Percentiles rank a stretch among this genome's conserved stretches.
Evolutionary conservation across 2,797 vertebrate species (phyloP).

Genomic region (Catamblyrhynchus diadema): DNA sequence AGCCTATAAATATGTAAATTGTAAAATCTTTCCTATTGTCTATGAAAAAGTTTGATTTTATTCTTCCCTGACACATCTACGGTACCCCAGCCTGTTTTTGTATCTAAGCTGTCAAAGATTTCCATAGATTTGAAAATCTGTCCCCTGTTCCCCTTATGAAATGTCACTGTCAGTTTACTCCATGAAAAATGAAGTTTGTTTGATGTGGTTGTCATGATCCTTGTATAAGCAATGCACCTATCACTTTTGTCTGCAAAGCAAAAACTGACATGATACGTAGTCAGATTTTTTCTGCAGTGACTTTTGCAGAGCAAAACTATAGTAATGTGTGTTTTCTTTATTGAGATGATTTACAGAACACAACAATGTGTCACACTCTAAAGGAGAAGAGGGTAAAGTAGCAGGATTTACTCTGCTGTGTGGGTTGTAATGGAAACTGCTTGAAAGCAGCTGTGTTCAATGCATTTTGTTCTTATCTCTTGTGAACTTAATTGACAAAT

Average conservation of each 20-base stretch:
- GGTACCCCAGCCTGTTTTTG: neutral
- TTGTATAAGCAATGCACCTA: conserved; percentile 81
- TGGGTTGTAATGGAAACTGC: neutral
- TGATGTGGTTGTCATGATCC: conserved; percentile 81
- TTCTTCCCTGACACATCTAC: conserved; percentile 4
- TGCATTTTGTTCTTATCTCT: neutral
- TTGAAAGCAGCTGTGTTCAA: neutral
- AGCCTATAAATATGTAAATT: neutral
- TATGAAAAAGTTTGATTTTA: neutral
- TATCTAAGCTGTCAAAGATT: conserved; percentile 54
- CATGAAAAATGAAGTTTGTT: conserved; percentile 83
- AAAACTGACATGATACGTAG: conserved; percentile 64
- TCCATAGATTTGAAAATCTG: conserved; percentile 57
- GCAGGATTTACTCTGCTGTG: neutral
- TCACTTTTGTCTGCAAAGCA: conserved; percentile 66
- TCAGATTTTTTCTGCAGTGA: conserved; percentile 34
- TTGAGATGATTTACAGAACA: conserved; percentile 26
- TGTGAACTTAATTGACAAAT: neutral
- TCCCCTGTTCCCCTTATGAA: conserved; percentile 74
- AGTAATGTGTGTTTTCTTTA: conserved; percentile 14
- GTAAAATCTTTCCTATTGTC: conserved; percentile 1
- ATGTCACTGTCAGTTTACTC: conserved; percentile 85
- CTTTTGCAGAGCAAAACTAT: neutral
- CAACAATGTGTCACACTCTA: neutral
- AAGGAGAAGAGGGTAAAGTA: neutral